Percentiles rank a stretch among this genome's conserved stretches.
Conservation (phyloP, 2,797 vertebrate genomes). For the Buphagus erythrorhynchus region DNA sequence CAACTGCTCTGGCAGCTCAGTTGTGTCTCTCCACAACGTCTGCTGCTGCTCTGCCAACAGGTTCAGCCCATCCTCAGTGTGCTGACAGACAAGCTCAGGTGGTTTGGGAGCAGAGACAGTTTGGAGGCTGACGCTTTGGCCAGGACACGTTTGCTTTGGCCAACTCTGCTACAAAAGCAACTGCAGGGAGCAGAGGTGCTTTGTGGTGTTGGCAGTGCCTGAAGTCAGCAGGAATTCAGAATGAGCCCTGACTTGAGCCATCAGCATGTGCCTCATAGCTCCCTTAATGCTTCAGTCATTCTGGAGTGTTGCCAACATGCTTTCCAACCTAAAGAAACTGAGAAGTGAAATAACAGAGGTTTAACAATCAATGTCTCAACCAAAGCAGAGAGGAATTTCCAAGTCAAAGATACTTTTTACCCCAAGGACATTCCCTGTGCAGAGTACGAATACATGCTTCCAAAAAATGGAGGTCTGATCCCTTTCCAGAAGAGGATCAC, state of each 20-base stretch:
- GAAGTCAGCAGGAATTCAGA: constrained; percentile 1
- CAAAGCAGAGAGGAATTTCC: neutral
- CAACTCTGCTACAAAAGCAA: neutral
- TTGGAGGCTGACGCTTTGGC: neutral
- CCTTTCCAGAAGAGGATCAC: neutral
- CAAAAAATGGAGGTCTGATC: neutral
- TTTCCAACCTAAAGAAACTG: neutral
- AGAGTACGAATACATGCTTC: neutral
- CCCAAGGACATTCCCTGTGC: neutral
- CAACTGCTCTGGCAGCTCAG: neutral
- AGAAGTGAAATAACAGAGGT: neutral
- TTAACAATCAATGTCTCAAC: neutral
- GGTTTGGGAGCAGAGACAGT: neutral
- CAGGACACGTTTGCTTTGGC: neutral
- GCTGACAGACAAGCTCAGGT: neutral
- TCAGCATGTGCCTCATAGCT: neutral
- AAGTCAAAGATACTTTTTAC: neutral
- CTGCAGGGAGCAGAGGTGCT: neutral
- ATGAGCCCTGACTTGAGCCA: constrained; percentile 11
- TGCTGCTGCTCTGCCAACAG: constrained; percentile 5
- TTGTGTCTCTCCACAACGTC: neutral
- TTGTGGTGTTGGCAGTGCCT: neutral
- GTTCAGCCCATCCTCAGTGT: neutral
- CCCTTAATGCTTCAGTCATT: neutral
- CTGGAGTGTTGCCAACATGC: neutral